Percentiles rank a stretch among this genome's conserved stretches.
phyloP scores from a whole-genome alignment of 2,797 vertebrate species.

The Pipistrellus pygmaeus region DNA sequence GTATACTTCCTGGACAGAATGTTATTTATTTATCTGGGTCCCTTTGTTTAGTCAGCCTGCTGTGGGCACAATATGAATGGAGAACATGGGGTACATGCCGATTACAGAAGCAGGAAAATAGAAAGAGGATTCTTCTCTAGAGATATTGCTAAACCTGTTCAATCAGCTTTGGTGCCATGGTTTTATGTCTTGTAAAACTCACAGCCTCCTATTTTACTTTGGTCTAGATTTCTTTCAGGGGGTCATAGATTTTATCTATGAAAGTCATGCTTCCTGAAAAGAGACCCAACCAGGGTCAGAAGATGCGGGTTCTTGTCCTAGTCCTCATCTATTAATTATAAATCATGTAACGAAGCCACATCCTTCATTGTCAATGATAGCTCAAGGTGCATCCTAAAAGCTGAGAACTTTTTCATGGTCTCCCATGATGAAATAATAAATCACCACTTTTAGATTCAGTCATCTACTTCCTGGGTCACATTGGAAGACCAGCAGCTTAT shows the following conservation, averaged over 20 bases:
- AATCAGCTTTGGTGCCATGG: background rate
- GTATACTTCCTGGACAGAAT: background rate
- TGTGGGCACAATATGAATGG: background rate
- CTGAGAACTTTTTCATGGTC: conserved; percentile 33
- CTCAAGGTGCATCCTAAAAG: background rate
- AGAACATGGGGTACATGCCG: background rate
- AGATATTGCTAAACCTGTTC: background rate
- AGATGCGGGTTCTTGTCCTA: background rate
- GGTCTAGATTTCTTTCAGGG: background rate
- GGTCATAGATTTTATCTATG: background rate
- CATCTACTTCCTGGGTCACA: conserved; percentile 58
- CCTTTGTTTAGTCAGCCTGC: conserved; percentile 19
- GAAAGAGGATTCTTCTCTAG: conserved; percentile 40
- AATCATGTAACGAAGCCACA: conserved; percentile 4
- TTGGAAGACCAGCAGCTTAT: conserved; percentile 39
- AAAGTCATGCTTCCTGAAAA: background rate
- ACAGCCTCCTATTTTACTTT: background rate
- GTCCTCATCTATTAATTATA: background rate
- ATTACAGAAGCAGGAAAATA: background rate
- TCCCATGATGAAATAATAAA: conserved; percentile 57
- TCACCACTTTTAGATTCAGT: conserved; percentile 62
- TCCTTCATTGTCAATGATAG: background rate
- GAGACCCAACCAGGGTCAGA: background rate
- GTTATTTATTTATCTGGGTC: conserved; percentile 46
- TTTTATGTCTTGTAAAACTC: conserved; percentile 34